These are phyloP conservation scores for Rhadinocentrus ornatus DNA, from an alignment of 2,797 vertebrate species.

Conservation along the genomic window DNA sequence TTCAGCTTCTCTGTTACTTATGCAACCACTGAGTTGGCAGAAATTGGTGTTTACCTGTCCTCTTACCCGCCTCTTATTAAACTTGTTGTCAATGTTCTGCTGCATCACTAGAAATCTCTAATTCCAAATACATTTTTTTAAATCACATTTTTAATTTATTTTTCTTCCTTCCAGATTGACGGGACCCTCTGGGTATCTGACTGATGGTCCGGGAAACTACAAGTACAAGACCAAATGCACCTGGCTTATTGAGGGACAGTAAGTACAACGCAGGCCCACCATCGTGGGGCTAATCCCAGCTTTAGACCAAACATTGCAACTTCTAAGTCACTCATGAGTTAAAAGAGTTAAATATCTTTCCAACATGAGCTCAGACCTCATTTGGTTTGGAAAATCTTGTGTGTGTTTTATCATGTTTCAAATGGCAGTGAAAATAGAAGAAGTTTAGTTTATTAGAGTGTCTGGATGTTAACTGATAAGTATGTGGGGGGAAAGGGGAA, in stretches of 20 bases:
- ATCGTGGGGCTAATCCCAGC: background rate
- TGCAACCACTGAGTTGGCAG: conserved; percentile 12
- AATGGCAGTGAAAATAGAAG: no score
- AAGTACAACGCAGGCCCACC: conserved; percentile 67
- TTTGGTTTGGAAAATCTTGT: no score
- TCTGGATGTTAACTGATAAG: no score
- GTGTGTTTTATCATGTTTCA: no score
- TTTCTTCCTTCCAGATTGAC: conserved; percentile 83
- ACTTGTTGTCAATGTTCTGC: background rate
- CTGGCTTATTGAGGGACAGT: conserved; percentile 97
- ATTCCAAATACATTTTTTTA: background rate
- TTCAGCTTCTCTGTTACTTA: conserved; percentile 5
- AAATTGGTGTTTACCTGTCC: conserved; percentile 31
- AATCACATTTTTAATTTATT: background rate
- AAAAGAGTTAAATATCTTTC: background rate
- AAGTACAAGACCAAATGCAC: conserved; percentile 99
- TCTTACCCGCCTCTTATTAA: conserved; percentile 4
- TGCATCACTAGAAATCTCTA: background rate
- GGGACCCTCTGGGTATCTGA: conserved; percentile 90
- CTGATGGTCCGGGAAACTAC: conserved; percentile 96
- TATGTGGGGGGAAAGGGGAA: no score
- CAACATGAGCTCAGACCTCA: background rate
- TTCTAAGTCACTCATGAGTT: background rate
- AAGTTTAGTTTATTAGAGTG: background rate
- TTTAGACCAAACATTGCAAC: background rate